phyloP scores from a whole-genome alignment of 2,797 vertebrate genomes.

The Novumbra hubbsi region DNA sequence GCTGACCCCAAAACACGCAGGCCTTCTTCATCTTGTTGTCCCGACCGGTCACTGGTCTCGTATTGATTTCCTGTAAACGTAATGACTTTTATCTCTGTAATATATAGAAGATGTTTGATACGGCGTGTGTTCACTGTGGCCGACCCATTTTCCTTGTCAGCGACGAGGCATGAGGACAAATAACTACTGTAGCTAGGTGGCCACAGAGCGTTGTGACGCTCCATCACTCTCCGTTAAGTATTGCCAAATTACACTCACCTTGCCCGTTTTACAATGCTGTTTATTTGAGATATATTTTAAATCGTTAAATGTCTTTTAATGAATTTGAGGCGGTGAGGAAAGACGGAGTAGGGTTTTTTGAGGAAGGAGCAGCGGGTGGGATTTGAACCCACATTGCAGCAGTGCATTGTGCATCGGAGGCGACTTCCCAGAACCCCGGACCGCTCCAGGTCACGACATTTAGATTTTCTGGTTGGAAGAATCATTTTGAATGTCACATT shows the following conservation, averaged over 20 bases:
- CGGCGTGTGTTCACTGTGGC: constrained; percentile 60
- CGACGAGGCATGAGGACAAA: not conserved
- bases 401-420: too few relatives aligned
- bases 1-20: constrained; percentile 62
- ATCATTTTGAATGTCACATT: not conserved
- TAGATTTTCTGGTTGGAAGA: not conserved
- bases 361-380: too few relatives aligned
- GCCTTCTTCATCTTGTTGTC: constrained; percentile 66
- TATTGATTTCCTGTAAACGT: constrained; percentile 71
- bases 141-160: not conserved
- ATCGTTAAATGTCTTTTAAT: too few relatives aligned
- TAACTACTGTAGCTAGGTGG: not conserved
- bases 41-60: constrained; percentile 46
- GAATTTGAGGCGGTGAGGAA: too few relatives aligned
- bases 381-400: too few relatives aligned
- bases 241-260: not conserved
- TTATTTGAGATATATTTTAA: too few relatives aligned
- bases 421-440: too few relatives aligned
- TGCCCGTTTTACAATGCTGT: too few relatives aligned
- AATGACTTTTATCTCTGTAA: constrained; percentile 74
- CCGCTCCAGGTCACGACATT: too few relatives aligned
- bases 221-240: not conserved
- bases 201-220: not conserved
- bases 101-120: constrained; percentile 69
- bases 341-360: too few relatives aligned